Evolutionary conservation across 1,140 invertebrate species (phyloP).

Genomic region (Ceratina calcarata): DNA sequence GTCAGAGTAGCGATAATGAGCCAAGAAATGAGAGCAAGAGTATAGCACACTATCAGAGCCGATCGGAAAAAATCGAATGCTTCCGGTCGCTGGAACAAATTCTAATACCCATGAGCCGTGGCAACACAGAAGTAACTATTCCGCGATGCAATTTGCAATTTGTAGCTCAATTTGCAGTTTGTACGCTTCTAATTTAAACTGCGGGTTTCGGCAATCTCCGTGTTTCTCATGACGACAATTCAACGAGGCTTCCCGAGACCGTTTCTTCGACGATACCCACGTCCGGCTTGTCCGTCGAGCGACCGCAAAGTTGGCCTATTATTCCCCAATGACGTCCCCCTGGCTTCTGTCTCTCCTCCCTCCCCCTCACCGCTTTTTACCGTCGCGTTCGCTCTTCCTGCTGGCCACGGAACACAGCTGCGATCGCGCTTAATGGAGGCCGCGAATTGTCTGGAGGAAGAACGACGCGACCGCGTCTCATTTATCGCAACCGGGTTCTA

Average conservation of each 20-base stretch:
- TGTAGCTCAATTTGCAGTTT: constrained; percentile 70
- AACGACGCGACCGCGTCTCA: constrained; percentile 38
- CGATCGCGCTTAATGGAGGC: constrained; percentile 55
- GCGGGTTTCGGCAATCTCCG: constrained; percentile 75
- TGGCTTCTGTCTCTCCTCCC: constrained; percentile 20
- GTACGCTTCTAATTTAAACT: constrained; percentile 76
- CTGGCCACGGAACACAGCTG: constrained; percentile 19
- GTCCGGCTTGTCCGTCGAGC: constrained; percentile 46
- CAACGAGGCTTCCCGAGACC: constrained; percentile 51
- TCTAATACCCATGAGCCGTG: neutral
- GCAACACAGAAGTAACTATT: constrained; percentile 52
- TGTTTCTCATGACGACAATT: constrained; percentile 77
- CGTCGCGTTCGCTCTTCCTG: constrained; percentile 19
- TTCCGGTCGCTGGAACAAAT: constrained; percentile 49
- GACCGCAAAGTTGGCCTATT: constrained; percentile 74
- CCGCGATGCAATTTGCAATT: constrained; percentile 72
- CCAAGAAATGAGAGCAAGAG: no score
- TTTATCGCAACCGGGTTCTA: constrained; percentile 58
- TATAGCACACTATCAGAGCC: no score
- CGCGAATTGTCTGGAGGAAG: constrained; percentile 47
- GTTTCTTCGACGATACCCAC: constrained; percentile 47
- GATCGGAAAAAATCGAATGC: constrained; percentile 13
- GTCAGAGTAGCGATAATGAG: no score
- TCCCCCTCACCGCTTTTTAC: constrained; percentile 7
- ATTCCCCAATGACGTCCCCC: constrained; percentile 68